Base-by-base conservation (phyloP, 2,113 vertebrate genomes). In the Beaufortia kweichowensis region DNA sequence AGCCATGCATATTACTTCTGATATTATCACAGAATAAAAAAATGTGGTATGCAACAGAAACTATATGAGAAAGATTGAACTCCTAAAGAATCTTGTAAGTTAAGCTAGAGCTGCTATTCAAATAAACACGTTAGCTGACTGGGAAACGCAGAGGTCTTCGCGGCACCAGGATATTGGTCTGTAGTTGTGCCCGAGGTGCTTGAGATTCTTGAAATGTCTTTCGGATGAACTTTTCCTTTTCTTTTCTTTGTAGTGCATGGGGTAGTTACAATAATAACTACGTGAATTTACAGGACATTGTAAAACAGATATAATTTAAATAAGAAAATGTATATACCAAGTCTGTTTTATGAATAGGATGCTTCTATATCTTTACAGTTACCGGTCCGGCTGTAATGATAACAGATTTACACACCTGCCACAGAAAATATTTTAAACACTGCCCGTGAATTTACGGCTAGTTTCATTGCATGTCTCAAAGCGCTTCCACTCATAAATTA, bases 31-130 rank as follows among this genome's bases (percentile, higher is more conserved):
- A 35, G 33, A 35, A 35, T n/a, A n/a, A n/a, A n/a, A n/a, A 39
- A 39, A 39, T 39, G 8, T 33, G 31, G 33, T 35, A 8, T 9
- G 33, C 33, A 9, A 63, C 62, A 33, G 39, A 24, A 19, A 35
- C 19, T 35, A 60, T 79, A 59, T 65, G 29, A 59, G 41, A 28
- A 63, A 29, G 43, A 39, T 14, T n/a, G 48, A 46, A 19, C 69
- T 79, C 31, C 69, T 67, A 24, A 33, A 67, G 77, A 73, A 48
- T 39, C 68, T 63, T 21, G 60, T 65, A 59, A 63, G 67, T 56
- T 71, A 17, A 50, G 14, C 26, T 73, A 31, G 50, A 53, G 26
- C 19, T 29, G 33, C 59, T 15, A 24, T 39, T 69, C 55, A 79
- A 74, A 57, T 31, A 68, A 79, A 75, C 70, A 35, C 29, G 63